Conservation (phyloP, 2,113 vertebrate species). For the Vulpes lagopus region DNA sequence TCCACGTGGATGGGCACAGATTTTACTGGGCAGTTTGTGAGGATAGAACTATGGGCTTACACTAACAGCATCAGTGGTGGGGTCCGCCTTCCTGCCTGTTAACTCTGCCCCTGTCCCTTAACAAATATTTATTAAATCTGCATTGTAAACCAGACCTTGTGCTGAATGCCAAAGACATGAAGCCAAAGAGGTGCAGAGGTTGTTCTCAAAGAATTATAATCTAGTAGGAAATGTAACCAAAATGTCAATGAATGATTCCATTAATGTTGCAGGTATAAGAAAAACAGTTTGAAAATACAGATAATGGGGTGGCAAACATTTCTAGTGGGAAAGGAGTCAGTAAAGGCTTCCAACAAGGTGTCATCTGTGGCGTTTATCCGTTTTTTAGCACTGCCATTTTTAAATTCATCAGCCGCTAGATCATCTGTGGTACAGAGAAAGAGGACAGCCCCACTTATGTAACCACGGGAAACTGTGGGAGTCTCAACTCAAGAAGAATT, state of each 20-base stretch:
- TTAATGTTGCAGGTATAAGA: neutral
- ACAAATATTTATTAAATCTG: neutral
- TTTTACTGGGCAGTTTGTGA: neutral
- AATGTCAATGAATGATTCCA: neutral
- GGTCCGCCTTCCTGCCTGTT: neutral
- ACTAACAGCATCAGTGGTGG: neutral
- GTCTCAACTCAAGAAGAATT: neutral
- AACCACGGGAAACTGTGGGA: neutral
- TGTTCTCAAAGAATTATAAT: neutral
- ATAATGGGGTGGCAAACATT: neutral
- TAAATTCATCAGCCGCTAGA: neutral
- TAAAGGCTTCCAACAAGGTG: neutral
- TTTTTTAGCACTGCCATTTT: neutral
- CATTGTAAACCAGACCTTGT: neutral
- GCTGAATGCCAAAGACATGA: neutral
- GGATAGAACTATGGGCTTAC: neutral
- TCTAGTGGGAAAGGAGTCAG: neutral
- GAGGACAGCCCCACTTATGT: neutral
- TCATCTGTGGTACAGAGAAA: neutral
- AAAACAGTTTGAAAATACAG: constrained; percentile 13
- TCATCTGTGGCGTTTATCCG: neutral
- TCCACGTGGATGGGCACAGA: too few relatives aligned
- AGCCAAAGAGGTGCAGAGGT: neutral
- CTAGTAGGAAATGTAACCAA: neutral
- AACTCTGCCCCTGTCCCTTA: neutral